phyloP scores from a whole-genome alignment of 2,797 vertebrate species.

The Pygocentrus nattereri region DNA sequence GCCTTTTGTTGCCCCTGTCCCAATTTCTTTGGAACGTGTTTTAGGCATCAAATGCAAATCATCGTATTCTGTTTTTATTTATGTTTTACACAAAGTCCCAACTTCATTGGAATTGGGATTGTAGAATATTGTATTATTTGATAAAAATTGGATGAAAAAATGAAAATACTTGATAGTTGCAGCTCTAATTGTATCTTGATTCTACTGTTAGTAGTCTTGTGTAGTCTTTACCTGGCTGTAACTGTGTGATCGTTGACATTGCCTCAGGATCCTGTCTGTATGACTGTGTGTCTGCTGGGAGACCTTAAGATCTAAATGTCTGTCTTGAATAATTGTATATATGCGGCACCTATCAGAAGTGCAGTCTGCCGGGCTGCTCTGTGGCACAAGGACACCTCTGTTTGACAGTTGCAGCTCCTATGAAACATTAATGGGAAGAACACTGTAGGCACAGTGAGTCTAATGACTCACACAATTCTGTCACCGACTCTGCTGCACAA shows the following conservation, averaged over 20 bases:
- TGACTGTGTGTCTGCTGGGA: neutral
- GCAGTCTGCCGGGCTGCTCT: neutral
- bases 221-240: neutral
- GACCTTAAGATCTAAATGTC: neutral
- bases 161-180: too few species aligned
- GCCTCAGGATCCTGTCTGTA: neutral
- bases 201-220: neutral
- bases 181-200: neutral
- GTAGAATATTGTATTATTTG: too few species aligned
- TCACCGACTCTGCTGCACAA: neutral
- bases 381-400: neutral
- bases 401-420: neutral
- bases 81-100: too few species aligned
- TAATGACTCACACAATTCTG: neutral
- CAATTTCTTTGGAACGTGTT: too few species aligned
- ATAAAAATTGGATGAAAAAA: too few species aligned
- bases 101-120: too few species aligned
- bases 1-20: too few species aligned
- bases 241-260: neutral
- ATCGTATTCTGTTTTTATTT: too few species aligned
- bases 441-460: neutral
- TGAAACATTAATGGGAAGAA: conserved; percentile 18
- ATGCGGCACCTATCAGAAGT: neutral
- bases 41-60: too few species aligned
- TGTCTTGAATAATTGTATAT: neutral